Evolutionary conservation across 2,113 vertebrate genomes (phyloP).

Genomic region (Perognathus longimembris): DNA sequence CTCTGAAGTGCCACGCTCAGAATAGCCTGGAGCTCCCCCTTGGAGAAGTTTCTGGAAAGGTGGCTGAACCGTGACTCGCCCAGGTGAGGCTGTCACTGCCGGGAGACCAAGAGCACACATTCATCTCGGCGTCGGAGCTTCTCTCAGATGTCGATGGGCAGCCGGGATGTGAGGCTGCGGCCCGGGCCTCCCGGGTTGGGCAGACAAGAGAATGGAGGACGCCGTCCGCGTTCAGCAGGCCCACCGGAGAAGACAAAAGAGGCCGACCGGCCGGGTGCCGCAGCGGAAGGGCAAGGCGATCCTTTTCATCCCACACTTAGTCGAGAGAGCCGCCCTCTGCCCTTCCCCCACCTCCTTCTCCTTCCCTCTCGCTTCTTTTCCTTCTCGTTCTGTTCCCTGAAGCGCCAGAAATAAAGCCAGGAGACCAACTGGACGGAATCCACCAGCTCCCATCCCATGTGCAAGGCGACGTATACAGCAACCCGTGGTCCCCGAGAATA

Average conservation of each 20-base stretch:
- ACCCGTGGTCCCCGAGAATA: constrained; percentile 66
- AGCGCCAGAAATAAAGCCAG: constrained; percentile 58
- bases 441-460: constrained; percentile 11
- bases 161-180: background rate
- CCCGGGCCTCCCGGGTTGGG: background rate
- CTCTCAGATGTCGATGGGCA: background rate
- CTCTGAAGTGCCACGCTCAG: background rate
- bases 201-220: background rate
- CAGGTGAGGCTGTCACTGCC: background rate
- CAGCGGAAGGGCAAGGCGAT: background rate
- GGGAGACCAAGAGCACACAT: background rate
- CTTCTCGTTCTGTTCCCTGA: constrained; percentile 43
- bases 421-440: constrained; percentile 52
- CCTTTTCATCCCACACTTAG: background rate
- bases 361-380: constrained; percentile 26
- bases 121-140: background rate
- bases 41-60: constrained; percentile 41
- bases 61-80: background rate
- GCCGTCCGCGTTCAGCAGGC: background rate
- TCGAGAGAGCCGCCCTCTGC: constrained; percentile 10
- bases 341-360: background rate
- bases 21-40: background rate
- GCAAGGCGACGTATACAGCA: constrained; percentile 45
- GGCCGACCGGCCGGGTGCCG: background rate
- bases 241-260: background rate